These are phyloP conservation scores for Atta texana DNA, from an alignment of 1,140 invertebrate species.

Conservation along the genomic window DNA sequence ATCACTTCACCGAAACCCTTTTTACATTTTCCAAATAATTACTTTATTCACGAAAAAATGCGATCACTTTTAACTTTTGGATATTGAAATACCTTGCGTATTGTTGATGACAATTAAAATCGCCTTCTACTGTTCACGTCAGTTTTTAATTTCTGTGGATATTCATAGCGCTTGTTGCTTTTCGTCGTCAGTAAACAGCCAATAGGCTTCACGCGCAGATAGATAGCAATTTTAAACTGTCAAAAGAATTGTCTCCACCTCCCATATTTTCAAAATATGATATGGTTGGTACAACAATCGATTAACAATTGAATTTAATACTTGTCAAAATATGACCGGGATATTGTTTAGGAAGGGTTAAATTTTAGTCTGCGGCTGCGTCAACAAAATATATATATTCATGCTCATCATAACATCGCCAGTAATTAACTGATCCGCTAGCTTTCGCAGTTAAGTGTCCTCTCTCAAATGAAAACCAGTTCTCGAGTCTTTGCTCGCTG, in stretches of 20 bases:
- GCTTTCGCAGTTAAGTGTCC: conserved; percentile 17
- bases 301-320: conserved; percentile 56
- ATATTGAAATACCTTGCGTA: conserved; percentile 44
- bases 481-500: neutral
- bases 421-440: conserved; percentile 35
- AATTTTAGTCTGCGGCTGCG: conserved; percentile 3
- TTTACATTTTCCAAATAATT: conserved; percentile 55
- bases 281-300: conserved; percentile 36
- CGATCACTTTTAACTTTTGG: conserved; percentile 42
- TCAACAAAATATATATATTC: neutral
- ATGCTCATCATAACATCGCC: neutral
- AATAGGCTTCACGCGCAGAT: conserved; percentile 56
- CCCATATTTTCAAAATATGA: conserved; percentile 32
- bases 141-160: conserved; percentile 56
- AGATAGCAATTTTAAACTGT: conserved; percentile 59
- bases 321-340: conserved; percentile 11
- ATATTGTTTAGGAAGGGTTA: conserved; percentile 16
- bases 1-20: conserved; percentile 14
- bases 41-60: conserved; percentile 12
- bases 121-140: conserved; percentile 46
- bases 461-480: conserved; percentile 30
- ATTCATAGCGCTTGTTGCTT: conserved; percentile 24
- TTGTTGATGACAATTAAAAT: conserved; percentile 60
- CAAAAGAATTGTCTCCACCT: conserved; percentile 27
- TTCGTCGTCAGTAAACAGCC: conserved; percentile 49